Conservation (phyloP, 2,113 vertebrate genomes). For the Pygoscelis antarcticus region DNA sequence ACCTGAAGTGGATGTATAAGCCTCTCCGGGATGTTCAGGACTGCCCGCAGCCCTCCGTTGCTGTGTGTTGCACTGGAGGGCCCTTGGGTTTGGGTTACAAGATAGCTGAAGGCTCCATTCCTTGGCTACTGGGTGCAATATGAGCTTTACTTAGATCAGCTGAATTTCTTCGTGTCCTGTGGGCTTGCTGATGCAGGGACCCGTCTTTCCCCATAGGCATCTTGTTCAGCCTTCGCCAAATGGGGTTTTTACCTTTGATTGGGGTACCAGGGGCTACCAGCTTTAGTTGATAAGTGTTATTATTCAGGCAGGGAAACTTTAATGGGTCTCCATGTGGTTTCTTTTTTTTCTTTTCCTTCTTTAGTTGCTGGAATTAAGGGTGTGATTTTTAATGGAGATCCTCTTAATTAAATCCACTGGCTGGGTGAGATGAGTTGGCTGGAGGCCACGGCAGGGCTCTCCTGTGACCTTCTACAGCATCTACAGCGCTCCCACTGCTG, state of each 20-base stretch:
- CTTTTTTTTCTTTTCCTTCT: neutral
- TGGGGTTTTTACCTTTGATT: neutral
- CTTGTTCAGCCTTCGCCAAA: neutral
- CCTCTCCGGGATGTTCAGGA: neutral
- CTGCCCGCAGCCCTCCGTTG: fast-evolving
- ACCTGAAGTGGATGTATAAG: neutral
- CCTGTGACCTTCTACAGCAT: neutral
- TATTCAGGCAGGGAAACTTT: neutral
- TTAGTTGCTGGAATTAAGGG: neutral
- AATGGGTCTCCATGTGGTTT: neutral
- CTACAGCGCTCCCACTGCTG: neutral
- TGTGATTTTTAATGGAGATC: neutral
- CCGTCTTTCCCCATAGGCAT: neutral
- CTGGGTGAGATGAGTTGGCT: neutral
- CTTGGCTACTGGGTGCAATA: neutral
- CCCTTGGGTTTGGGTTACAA: neutral
- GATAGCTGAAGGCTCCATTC: neutral
- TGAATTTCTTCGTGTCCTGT: neutral
- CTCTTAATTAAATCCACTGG: neutral
- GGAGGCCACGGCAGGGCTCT: neutral
- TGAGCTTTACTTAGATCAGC: neutral
- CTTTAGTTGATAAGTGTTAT: neutral
- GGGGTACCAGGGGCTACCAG: neutral
- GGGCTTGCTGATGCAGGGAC: neutral
- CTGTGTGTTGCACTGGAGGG: neutral